phyloP scores from a whole-genome alignment of 2,888 invertebrate species.

The Saturnia pavonia region DNA sequence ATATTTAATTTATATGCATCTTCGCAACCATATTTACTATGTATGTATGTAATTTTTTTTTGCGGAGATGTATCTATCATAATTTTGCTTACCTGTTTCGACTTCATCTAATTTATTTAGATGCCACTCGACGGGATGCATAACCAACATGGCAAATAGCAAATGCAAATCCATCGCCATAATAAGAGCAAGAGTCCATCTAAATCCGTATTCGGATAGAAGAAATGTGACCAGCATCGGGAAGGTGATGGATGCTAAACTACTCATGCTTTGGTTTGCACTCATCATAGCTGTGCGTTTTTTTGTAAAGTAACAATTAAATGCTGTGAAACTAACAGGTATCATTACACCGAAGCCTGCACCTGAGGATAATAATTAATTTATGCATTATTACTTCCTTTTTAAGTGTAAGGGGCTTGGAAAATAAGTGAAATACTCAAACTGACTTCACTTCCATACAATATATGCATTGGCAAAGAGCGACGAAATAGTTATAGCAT shows the following conservation, averaged over 20 bases:
- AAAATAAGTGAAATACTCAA: background rate
- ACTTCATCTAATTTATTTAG: constrained; percentile 59
- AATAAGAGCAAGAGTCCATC: constrained; percentile 85
- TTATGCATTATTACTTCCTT: background rate
- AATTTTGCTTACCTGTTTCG: constrained; percentile 39
- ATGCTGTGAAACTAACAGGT: constrained; percentile 87
- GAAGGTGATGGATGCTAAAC: constrained; percentile 85
- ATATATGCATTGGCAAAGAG: too few relatives aligned
- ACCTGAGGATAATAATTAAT: constrained; percentile 66
- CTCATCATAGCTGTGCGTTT: constrained; percentile 88
- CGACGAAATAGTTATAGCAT: too few relatives aligned
- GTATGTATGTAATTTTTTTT: background rate
- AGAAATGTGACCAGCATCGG: constrained; percentile 84
- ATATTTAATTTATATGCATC: background rate
- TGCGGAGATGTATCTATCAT: constrained; percentile 15
- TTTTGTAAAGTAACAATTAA: constrained; percentile 88
- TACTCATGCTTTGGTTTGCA: constrained; percentile 87
- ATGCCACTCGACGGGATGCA: constrained; percentile 90
- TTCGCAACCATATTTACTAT: background rate
- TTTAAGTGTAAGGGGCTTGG: too few relatives aligned
- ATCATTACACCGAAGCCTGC: constrained; percentile 88
- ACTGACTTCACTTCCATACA: too few relatives aligned
- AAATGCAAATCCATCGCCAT: constrained; percentile 86
- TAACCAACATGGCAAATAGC: constrained; percentile 85
- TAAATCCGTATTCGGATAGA: constrained; percentile 84